Evolutionary conservation across 2,888 invertebrate genomes (phyloP), one percentile per base, ranked within the genome.

Genomic region (Aphrophora alni): DNA sequence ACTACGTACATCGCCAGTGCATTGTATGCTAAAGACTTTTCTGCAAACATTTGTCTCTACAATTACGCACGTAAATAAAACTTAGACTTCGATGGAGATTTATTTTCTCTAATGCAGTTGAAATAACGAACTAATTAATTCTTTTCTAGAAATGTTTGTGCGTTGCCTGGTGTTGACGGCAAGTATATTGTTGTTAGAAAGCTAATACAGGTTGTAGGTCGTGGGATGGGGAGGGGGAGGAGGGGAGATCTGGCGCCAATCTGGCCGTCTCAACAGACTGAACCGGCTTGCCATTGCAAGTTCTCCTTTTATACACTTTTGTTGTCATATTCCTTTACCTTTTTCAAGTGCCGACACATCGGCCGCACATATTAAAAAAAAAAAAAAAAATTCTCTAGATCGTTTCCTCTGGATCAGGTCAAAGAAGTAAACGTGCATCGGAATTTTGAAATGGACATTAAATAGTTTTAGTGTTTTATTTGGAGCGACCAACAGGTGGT

Each of bases 121-220:
- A 44, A 44, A 14, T 44, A 33, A 44, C 44, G 44, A 14, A 44
- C 2, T 44, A 14, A 44, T 2, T 44, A 44, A 14, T 44, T 44
- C 1, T 44, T 44, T 44, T 44, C 14, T 44, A 44, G 44, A 14
- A 44, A 44, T 44, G 44, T 44, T 44, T 2, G 2, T 8, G 12
- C 17, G 44, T 44, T 44, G 44, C 14, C 33, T 33, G 17, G 2
- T 44, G 12, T 44, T 59, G 59, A 7, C 21, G 5, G 59, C 59
- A 2, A 21, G 59, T 59, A 59, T 59, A 21, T 59, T 59, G 59
- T 59, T 59, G 59, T 59, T 59, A 59, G 59, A 59, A 59, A 59
- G 59, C 59, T 59, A 59, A 59, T 59, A 59, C 59, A 59, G 59
- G 59, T 59, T 59, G 59, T 59, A 59, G 59, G 59, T 59, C 59